Evolutionary conservation across 2,888 invertebrate species (phyloP).

Genomic region (Cordylochernes scorpioides): DNA sequence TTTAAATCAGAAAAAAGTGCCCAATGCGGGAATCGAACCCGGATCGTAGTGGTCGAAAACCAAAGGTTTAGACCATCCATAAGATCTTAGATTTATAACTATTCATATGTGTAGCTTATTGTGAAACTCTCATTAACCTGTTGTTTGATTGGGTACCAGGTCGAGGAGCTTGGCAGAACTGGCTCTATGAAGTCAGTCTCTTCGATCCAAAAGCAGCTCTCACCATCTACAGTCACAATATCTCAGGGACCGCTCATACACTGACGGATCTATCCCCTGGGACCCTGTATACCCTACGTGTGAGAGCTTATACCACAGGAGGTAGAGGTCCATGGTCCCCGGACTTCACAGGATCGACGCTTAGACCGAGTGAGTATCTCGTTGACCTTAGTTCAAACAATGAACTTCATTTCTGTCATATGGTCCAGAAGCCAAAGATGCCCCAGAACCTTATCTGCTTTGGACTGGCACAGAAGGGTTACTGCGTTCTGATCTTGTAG

Average conservation of each 20-base stretch:
- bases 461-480: slow-evolving; percentile 51
- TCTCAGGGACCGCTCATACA: slow-evolving; percentile 24
- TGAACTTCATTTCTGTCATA: too few relatives aligned
- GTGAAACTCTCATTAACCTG: slow-evolving; percentile 12
- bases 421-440: background rate
- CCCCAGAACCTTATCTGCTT: slow-evolving; percentile 12
- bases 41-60: too few relatives aligned
- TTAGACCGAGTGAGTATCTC: slow-evolving; percentile 17
- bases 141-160: slow-evolving; percentile 20
- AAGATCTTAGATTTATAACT: background rate
- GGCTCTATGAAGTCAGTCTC: slow-evolving; percentile 43
- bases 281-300: slow-evolving; percentile 46
- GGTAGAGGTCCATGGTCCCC: slow-evolving; percentile 51
- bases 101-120: background rate
- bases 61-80: too few relatives aligned
- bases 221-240: slow-evolving; percentile 22
- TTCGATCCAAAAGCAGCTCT: slow-evolving; percentile 25
- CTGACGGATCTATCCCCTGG: slow-evolving; percentile 30
- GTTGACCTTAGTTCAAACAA: too few relatives aligned
- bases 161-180: slow-evolving; percentile 38
- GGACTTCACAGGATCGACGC: slow-evolving; percentile 38
- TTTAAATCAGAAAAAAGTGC: too few relatives aligned
- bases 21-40: too few relatives aligned
- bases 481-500: slow-evolving; percentile 50
- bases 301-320: slow-evolving; percentile 44